These are phyloP conservation scores for Siniperca scherzeri DNA, from an alignment of 2,797 vertebrate genomes.

Conservation along the genomic window DNA sequence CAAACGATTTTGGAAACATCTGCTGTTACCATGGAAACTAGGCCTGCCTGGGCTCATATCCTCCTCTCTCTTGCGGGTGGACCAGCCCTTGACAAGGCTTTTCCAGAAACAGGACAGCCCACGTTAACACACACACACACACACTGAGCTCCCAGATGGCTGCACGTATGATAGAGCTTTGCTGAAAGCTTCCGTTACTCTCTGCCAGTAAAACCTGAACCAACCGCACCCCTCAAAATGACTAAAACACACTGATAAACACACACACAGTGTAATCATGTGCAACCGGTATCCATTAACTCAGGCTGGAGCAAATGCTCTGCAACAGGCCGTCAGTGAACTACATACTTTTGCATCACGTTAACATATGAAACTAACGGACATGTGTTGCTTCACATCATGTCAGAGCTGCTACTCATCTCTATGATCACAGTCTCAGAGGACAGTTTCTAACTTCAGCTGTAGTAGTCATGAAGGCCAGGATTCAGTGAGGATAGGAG, in stretches of 20 bases:
- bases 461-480: neutral
- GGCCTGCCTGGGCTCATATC: slow-evolving; percentile 53
- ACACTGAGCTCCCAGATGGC: neutral
- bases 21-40: slow-evolving; percentile 67
- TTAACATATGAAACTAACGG: neutral
- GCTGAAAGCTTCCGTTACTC: slow-evolving; percentile 43
- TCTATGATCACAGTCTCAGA: neutral
- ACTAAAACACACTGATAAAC: neutral
- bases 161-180: slow-evolving; percentile 4
- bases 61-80: slow-evolving; percentile 37
- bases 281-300: neutral
- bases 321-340: neutral
- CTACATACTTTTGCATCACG: neutral
- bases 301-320: neutral
- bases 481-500: neutral
- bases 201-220: slow-evolving; percentile 15
- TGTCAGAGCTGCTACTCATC: neutral
- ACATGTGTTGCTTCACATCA: neutral
- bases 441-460: neutral
- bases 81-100: slow-evolving; percentile 40
- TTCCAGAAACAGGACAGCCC: slow-evolving; percentile 73
- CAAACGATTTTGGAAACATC: slow-evolving; percentile 56
- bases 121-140: neutral
- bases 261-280: neutral
- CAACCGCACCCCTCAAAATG: neutral